Evolutionary conservation across 2,888 invertebrate genomes (phyloP), one percentile per base, ranked within the genome.

Genomic region (Megastigmus dorsalis): DNA sequence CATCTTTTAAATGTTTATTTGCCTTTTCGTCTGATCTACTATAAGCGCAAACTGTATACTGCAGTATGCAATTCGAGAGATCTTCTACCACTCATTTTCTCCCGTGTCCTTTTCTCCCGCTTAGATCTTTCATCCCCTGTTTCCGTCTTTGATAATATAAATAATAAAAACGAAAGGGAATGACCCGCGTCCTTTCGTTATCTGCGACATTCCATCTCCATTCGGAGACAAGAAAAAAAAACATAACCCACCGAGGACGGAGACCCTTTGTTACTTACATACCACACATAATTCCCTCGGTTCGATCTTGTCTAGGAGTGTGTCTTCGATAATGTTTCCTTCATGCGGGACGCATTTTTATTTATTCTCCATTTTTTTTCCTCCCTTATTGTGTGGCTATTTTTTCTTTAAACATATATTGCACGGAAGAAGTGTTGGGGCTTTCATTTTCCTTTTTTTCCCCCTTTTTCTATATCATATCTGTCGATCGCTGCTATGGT

Each of bases 321-420:
- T 45, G 55, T 45, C 67, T 67, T 67, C 45, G 67, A 67, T 67
- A 57, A 57, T 67, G 57, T 57, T 36, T 23, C 28, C 26, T 26
- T 59, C 41, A 65, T 55, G 66, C 66, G 66, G 54, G 54, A 26
- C 26, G 43, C 23, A 20, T 10, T 13, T 26, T 50, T n/a, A n/a
- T 63, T 50, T 26, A 23, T 20, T 38, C 13, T 23, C 23, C 23
- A 15, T 7, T 7, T 54, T 6, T 9, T 15, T 18, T 13, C 45
- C 33, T 52, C 28, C 55, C 9, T 60, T 63, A 50, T 50, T 50
- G 62, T 50, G 45, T 7, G 26, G 38, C 26, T 38, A 52, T 65
- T 52, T 48, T 65, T 30, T 18, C 48, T 50, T 50, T 50, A 50
- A 50, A 63, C 18, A 62, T 33, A 33, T 13, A 52, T 50, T n/a